phyloP scores from a whole-genome alignment of 1,140 invertebrate genomes.

The Littorina saxatilis region DNA sequence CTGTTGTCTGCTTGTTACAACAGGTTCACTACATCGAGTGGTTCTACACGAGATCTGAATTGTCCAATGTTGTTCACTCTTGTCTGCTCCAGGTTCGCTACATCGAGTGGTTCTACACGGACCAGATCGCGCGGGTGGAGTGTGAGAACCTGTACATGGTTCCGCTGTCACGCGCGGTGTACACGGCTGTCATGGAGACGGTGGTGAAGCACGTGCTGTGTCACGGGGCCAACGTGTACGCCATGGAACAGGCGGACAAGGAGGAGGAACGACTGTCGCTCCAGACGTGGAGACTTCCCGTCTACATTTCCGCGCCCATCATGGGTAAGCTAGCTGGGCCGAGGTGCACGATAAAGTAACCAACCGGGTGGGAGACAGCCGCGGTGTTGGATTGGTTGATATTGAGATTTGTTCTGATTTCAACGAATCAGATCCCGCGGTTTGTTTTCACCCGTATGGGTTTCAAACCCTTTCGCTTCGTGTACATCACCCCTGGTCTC shows the following conservation, averaged over 20 bases:
- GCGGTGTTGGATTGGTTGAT: no score
- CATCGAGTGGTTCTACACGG: slow-evolving; percentile 58
- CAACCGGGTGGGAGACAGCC: no score
- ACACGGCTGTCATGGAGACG: slow-evolving; percentile 21
- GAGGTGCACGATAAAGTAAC: no score
- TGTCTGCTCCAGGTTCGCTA: slow-evolving; percentile 43
- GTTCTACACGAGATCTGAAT: no score
- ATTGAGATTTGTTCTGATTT: no score
- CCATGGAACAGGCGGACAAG: slow-evolving; percentile 44
- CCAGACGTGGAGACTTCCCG: slow-evolving; percentile 52
- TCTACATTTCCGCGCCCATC: slow-evolving; percentile 44
- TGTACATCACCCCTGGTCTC: no score
- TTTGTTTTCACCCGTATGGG: no score
- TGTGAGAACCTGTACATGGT: slow-evolving; percentile 45
- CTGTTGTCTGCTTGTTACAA: no score
- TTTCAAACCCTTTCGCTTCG: no score
- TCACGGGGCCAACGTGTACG: slow-evolving; percentile 46
- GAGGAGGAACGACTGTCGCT: slow-evolving; percentile 37
- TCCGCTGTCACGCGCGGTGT: slow-evolving; percentile 43
- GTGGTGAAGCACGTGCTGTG: slow-evolving; percentile 57
- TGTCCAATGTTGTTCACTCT: no score
- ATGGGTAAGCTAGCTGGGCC: not conserved
- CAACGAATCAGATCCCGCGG: no score
- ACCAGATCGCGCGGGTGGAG: slow-evolving; percentile 33
- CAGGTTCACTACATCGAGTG: no score